phyloP scores from a whole-genome alignment of 2,797 vertebrate genomes.

The Morus bassanus region DNA sequence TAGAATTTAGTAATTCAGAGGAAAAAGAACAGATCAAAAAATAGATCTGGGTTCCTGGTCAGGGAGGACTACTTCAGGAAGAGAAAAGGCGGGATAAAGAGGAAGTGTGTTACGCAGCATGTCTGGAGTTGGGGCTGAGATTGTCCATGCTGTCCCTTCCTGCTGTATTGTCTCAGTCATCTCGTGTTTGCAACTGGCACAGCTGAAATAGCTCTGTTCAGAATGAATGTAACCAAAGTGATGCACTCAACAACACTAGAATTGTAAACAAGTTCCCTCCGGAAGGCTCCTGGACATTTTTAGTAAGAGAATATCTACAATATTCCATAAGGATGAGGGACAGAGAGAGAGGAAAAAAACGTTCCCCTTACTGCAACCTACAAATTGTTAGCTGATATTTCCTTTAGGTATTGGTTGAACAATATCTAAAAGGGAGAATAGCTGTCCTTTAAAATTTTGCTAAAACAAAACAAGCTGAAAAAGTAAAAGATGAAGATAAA shows the following conservation, averaged over 20 bases:
- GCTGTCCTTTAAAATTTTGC: not conserved
- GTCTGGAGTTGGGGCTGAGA: not conserved
- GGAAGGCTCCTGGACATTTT: not conserved
- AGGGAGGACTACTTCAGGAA: not conserved
- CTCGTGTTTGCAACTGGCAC: not conserved
- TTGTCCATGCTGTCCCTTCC: not conserved
- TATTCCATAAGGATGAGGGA: not conserved
- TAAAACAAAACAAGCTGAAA: not conserved
- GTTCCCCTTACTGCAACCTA: not conserved
- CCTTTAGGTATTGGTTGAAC: not conserved
- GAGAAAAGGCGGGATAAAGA: not conserved
- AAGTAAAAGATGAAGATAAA: not conserved
- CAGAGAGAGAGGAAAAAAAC: not conserved
- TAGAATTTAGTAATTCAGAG: not conserved
- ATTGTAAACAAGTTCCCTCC: not conserved
- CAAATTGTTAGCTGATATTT: not conserved
- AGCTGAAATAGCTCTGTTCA: not conserved
- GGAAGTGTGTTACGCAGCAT: not conserved
- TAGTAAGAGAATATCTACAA: not conserved
- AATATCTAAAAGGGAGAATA: not conserved
- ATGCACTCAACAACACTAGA: fast-evolving
- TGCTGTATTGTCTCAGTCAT: not conserved
- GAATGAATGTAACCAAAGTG: not conserved
- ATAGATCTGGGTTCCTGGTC: not conserved
- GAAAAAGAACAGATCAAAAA: not conserved